A percentile compares a stretch with the other conserved stretches of the same genome.
Evolutionary conservation across 2,888 invertebrate genomes (phyloP).

Genomic region (Odontothrips loti): DNA sequence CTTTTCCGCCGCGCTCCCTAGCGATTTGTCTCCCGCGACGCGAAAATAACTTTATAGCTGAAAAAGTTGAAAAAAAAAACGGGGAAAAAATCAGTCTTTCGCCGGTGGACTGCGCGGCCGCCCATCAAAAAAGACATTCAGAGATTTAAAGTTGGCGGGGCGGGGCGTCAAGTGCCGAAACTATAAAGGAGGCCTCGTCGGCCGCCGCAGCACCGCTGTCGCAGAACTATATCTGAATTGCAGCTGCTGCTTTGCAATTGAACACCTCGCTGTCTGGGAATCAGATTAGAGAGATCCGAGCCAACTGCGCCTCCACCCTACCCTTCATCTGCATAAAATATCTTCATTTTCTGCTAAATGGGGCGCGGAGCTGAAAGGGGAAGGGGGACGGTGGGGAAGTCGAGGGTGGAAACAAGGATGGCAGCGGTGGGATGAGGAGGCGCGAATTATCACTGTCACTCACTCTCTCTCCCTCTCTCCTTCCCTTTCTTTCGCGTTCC

Average conservation of each 20-base stretch:
- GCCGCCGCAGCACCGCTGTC: too few relatives aligned
- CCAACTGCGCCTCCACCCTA: background rate
- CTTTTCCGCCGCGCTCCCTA: background rate
- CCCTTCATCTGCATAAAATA: slow-evolving; percentile 11
- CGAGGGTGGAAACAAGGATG: slow-evolving; percentile 3
- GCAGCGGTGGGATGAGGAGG: background rate
- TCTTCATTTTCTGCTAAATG: slow-evolving; percentile 15
- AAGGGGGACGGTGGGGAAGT: background rate
- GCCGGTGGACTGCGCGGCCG: background rate
- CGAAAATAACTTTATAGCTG: background rate
- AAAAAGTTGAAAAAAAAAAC: too few relatives aligned
- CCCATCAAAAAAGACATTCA: background rate
- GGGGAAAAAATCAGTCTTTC: background rate
- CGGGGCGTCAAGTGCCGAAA: background rate
- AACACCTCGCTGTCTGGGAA: slow-evolving; percentile 14
- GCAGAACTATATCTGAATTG: too few relatives aligned
- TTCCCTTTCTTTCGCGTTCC: too few relatives aligned
- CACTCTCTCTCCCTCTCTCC: background rate
- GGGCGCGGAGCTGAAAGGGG: background rate
- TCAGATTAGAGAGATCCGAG: background rate
- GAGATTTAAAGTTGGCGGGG: too few relatives aligned
- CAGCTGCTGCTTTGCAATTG: background rate
- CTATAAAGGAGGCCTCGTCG: too few relatives aligned
- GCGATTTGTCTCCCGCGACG: too few relatives aligned
- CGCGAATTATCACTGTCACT: background rate